Evolutionary conservation across 2,888 invertebrate species (phyloP).

Genomic region (Melieria picta): DNA sequence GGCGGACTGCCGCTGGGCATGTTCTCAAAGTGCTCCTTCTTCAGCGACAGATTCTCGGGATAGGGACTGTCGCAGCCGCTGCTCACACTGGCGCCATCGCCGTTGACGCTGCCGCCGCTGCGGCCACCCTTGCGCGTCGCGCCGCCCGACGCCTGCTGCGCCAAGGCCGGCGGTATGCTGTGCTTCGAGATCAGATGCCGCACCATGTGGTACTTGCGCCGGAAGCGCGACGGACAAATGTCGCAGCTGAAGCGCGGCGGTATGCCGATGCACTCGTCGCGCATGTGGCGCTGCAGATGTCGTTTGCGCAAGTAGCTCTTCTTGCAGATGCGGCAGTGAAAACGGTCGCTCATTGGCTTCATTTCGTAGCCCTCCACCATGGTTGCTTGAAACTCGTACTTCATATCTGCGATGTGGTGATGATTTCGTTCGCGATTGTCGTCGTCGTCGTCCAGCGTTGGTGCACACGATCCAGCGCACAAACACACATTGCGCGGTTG

Average conservation of each 20-base stretch:
- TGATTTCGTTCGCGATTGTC: background rate
- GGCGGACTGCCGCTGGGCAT: conserved; percentile 3
- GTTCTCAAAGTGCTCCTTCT: conserved; percentile 49
- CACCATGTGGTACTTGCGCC: conserved; percentile 68
- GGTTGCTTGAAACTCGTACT: conserved; percentile 46
- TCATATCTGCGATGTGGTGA: conserved; percentile 34
- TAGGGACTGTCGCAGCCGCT: conserved; percentile 56
- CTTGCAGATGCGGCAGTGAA: conserved; percentile 69
- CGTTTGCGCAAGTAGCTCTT: conserved; percentile 72
- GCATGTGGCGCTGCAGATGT: conserved; percentile 71
- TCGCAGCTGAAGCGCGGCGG: conserved; percentile 69
- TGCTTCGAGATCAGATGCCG: conserved; percentile 67
- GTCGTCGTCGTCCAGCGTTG: background rate
- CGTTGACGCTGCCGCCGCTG: conserved; percentile 12
- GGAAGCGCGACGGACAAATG: conserved; percentile 67
- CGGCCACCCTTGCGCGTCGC: conserved; percentile 60
- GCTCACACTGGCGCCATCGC: conserved; percentile 43
- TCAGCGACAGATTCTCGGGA: conserved; percentile 62
- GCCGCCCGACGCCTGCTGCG: conserved; percentile 55
- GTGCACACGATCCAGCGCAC: no score
- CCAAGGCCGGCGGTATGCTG: conserved; percentile 57
- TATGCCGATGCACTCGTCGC: conserved; percentile 68
- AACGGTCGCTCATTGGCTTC: conserved; percentile 60
- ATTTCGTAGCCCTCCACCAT: conserved; percentile 35
- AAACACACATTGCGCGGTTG: no score